Conservation (phyloP, 2,797 vertebrate genomes). For the Salmo trutta region DNA sequence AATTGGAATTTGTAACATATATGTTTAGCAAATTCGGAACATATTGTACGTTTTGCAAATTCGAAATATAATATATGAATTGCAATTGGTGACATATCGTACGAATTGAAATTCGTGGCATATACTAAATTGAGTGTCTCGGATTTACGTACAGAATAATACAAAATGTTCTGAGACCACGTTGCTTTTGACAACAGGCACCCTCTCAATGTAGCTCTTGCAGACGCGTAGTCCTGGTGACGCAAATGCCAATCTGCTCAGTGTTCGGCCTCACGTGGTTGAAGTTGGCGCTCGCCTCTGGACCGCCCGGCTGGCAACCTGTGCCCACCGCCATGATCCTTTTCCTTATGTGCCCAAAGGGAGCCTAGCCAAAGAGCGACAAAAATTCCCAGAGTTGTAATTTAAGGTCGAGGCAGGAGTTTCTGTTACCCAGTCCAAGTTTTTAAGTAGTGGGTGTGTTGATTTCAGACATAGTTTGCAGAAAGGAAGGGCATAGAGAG, state of each 20-base stretch:
- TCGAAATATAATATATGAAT: too few species aligned
- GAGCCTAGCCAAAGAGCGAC: neutral
- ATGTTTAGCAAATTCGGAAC: too few species aligned
- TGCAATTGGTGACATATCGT: too few species aligned
- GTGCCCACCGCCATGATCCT: constrained; percentile 20
- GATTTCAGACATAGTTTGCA: neutral
- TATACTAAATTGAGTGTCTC: too few species aligned
- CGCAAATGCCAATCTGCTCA: neutral
- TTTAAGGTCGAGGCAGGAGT: neutral
- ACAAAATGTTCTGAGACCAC: too few species aligned
- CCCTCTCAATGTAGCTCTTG: neutral
- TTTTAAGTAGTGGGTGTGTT: neutral
- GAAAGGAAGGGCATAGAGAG: neutral
- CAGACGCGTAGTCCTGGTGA: constrained; percentile 1
- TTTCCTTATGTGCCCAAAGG: constrained; percentile 23
- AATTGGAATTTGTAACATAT: too few species aligned
- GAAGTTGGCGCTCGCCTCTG: constrained; percentile 34
- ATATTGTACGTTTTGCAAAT: too few species aligned
- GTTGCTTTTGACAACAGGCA: neutral
- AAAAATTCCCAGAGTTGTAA: neutral
- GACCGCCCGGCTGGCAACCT: constrained; percentile 40
- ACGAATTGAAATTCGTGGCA: too few species aligned
- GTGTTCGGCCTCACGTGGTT: constrained; percentile 34
- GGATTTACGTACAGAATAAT: too few species aligned
- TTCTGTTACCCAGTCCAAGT: constrained; percentile 6